Conservation (phyloP, 2,888 invertebrate species). For the Agriopis aurantiaria region DNA sequence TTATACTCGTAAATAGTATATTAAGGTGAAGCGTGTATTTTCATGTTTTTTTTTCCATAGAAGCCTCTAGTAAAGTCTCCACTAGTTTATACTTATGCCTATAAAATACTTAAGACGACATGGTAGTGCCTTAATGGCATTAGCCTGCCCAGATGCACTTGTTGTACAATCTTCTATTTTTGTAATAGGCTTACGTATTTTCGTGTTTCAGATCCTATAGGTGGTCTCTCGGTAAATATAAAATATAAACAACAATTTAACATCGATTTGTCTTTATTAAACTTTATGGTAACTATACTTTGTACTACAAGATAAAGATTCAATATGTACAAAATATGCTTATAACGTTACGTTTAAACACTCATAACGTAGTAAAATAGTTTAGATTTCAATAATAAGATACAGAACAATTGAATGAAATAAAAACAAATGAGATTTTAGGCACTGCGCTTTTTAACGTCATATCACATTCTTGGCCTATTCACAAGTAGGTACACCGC, state of each 20-base stretch:
- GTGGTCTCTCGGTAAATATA: background rate
- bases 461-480: constrained; percentile 83
- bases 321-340: constrained; percentile 78
- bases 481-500: constrained; percentile 68
- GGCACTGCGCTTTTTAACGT: constrained; percentile 82
- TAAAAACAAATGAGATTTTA: constrained; percentile 79
- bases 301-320: constrained; percentile 83
- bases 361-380: constrained; percentile 65
- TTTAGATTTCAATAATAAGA: constrained; percentile 60
- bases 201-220: no score
- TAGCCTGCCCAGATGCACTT: no score
- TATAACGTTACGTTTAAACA: constrained; percentile 57
- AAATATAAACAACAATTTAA: constrained; percentile 53
- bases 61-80: no score
- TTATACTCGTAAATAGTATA: no score
- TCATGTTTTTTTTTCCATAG: no score
- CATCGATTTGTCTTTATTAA: constrained; percentile 86
- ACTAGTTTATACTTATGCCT: no score
- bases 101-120: no score
- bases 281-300: constrained; percentile 77
- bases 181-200: no score
- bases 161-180: no score
- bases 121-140: no score
- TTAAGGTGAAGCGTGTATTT: no score
- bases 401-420: constrained; percentile 61